A percentile compares a stretch with the other conserved stretches of the same genome.
These are phyloP conservation scores for Heloderma charlesbogerti DNA, from an alignment of 2,113 vertebrate genomes.

Conservation along the genomic window DNA sequence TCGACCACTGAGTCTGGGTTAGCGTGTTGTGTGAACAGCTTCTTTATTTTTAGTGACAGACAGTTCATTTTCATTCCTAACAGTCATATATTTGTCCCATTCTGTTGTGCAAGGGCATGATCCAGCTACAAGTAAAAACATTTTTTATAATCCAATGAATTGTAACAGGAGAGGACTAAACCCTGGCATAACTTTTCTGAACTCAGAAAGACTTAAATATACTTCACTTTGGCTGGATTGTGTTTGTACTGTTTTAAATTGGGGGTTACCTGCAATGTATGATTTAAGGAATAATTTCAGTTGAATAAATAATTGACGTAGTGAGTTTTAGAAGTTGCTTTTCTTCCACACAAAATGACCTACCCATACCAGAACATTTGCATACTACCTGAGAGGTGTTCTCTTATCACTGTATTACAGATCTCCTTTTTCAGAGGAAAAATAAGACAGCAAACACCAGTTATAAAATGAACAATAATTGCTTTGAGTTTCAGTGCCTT, in stretches of 20 bases:
- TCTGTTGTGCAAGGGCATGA: background rate
- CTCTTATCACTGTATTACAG: conserved; percentile 36
- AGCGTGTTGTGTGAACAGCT: too few relatives aligned
- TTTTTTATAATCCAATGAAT: background rate
- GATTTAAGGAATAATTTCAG: background rate
- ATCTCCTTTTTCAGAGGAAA: conserved; percentile 22
- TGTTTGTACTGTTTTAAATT: background rate
- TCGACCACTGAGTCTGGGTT: too few relatives aligned
- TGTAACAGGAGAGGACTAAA: background rate
- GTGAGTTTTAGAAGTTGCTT: background rate
- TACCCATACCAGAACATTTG: conserved; percentile 1
- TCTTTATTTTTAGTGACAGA: background rate
- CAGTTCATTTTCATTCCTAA: background rate
- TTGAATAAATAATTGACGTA: conserved; percentile 3
- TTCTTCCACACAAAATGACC: background rate
- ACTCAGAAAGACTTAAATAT: background rate
- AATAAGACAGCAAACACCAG: conserved; percentile 45
- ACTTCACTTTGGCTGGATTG: background rate
- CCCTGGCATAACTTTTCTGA: background rate
- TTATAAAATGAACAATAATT: conserved; percentile 47
- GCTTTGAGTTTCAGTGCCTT: conserved; percentile 25
- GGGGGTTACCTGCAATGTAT: background rate
- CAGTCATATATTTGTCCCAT: background rate
- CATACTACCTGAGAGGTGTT: conserved; percentile 24
- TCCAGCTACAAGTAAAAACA: background rate